Base-by-base conservation (phyloP, 2,797 vertebrate genomes). In the Avahi laniger region DNA sequence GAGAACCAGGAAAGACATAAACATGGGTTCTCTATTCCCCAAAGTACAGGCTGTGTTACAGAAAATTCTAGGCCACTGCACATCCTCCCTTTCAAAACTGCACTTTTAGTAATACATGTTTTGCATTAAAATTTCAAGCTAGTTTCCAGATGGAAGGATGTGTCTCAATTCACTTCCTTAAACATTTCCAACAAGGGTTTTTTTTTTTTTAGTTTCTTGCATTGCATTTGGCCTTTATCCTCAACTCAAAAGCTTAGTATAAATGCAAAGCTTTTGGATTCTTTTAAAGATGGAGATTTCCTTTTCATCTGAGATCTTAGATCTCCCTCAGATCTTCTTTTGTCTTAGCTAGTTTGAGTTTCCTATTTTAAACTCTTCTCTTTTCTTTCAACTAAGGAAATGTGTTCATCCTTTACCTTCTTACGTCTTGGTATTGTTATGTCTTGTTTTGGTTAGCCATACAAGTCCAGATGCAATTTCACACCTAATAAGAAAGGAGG, bases 61-160 rank as follows among this genome's bases (percentile, higher is more conserved):
- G 85, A 94, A 95, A 57, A 82, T n/a, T 82, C n/a, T 65, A 75
- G 50, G 22, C 30, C 17, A 24, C 14, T 61, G 28, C 3, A 65
- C 15, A 22, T 46, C 33, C 6, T 76, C n/a, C 15, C 3, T 72
- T 52, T 12, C 67, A n/a, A 30, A 38, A 54, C 33, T 59, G 4
- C 14, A 81, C 5, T 17, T 20, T 35, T 41, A 76, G 28, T 46
- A 72, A 83, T 67, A 38, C 8, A 9, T 81, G 59, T 46, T 94
- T 97, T 41, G 20, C 24, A 87, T 70, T 92, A 91, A 87, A 93
- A 92, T 93, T 70, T 43, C 81, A 93, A 85, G 28, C n/a, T 22
- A 50, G 20, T 63, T 10, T 75, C 22, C 26, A 41, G 41, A 43
- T 43, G 84, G 91, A 94, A 85, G 35, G 59, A n/a, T 33, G 13